A percentile compares a stretch with the other conserved stretches of the same genome.
phyloP scores from a whole-genome alignment of 1,140 invertebrate genomes.

The Babylonia areolata region DNA sequence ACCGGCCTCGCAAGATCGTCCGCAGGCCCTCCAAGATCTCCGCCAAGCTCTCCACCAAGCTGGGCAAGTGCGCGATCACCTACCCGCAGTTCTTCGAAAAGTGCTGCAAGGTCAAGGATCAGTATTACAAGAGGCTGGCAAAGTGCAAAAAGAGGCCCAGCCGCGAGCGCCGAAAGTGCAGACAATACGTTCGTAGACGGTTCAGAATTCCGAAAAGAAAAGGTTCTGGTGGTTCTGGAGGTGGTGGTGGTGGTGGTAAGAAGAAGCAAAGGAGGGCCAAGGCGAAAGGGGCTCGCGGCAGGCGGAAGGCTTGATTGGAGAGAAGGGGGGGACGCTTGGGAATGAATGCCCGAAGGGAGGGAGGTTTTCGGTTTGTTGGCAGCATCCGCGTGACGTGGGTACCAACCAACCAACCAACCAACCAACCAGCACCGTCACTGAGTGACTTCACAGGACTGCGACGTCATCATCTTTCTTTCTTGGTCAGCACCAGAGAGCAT shows the following conservation, averaged over 20 bases:
- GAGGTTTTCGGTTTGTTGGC: too few relatives aligned
- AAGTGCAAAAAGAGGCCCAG: constrained; percentile 29
- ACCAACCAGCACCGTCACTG: too few relatives aligned
- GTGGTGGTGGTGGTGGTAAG: background rate
- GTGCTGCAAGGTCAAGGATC: constrained; percentile 35
- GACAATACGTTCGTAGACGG: constrained; percentile 18
- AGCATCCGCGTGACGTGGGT: too few relatives aligned
- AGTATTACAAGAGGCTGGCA: constrained; percentile 32
- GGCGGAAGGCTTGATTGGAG: background rate
- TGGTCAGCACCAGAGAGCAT: too few relatives aligned
- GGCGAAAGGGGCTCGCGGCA: background rate
- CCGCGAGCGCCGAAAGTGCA: constrained; percentile 27
- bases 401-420: too few relatives aligned
- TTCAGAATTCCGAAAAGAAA: constrained; percentile 12
- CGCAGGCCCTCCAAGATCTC: constrained; percentile 1
- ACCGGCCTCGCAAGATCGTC: background rate
- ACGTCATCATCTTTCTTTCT: too few relatives aligned
- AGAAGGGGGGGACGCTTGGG: background rate
- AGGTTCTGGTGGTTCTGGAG: background rate
- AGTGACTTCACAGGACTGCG: too few relatives aligned
- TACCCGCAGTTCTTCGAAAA: constrained; percentile 39
- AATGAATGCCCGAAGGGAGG: too few relatives aligned
- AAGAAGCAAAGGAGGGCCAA: background rate
- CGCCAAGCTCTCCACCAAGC: constrained; percentile 34
- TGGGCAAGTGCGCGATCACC: constrained; percentile 27